Evolutionary conservation across 2,888 invertebrate genomes (phyloP).

Genomic region (Octonoba sinensis): DNA sequence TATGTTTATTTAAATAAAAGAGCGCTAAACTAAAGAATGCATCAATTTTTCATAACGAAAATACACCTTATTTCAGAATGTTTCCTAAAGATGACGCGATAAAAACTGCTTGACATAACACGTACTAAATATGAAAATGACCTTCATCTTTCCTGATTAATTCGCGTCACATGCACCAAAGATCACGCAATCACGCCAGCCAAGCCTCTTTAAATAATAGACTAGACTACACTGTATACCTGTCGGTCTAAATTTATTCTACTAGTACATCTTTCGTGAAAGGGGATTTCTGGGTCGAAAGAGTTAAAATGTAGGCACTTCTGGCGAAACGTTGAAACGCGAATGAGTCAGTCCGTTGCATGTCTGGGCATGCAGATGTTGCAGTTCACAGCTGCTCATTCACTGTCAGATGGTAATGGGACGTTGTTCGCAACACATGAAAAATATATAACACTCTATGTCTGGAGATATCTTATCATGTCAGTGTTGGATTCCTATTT

Average conservation of each 20-base stretch:
- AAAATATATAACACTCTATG: too few relatives aligned
- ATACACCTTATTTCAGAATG: constrained; percentile 5
- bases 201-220: background rate
- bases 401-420: too few relatives aligned
- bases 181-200: constrained; percentile 55
- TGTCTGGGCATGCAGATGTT: too few relatives aligned
- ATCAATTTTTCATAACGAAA: constrained; percentile 42
- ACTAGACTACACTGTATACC: too few relatives aligned
- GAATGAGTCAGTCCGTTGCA: too few relatives aligned
- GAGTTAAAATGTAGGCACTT: background rate
- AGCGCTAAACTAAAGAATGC: background rate
- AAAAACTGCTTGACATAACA: constrained; percentile 53
- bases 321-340: too few relatives aligned
- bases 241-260: constrained; percentile 26
- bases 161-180: constrained; percentile 20
- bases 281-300: constrained; percentile 5
- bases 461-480: too few relatives aligned
- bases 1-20: background rate
- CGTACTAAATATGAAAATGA: constrained; percentile 50
- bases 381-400: too few relatives aligned
- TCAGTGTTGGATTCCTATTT: too few relatives aligned
- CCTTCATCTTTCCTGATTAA: constrained; percentile 52
- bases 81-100: constrained; percentile 37
- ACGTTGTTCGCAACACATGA: too few relatives aligned
- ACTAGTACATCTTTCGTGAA: constrained; percentile 19